phyloP scores from a whole-genome alignment of 2,888 invertebrate species.

The Harpalus rubripes region DNA sequence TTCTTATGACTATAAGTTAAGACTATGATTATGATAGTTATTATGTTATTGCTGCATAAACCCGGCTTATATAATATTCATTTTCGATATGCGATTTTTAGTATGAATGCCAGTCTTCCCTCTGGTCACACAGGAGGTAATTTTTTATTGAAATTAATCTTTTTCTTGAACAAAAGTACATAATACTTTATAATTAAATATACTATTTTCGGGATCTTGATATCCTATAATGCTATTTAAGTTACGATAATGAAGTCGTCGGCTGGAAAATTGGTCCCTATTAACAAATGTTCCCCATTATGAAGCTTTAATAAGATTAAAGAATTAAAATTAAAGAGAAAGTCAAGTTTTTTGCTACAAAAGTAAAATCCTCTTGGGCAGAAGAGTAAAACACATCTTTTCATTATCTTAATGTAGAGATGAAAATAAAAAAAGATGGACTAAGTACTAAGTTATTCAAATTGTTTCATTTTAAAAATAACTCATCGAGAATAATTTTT shows the following conservation, averaged over 20 bases:
- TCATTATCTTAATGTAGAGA: conserved; percentile 38
- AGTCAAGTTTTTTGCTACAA: conserved; percentile 16
- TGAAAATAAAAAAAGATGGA: conserved; percentile 12
- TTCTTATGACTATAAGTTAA: too few species aligned
- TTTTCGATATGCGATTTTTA: too few species aligned
- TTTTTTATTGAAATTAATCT: too few species aligned
- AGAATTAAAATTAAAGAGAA: conserved; percentile 24
- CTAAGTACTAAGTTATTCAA: conserved; percentile 18
- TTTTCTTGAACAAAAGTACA: too few species aligned
- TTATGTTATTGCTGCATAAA: too few species aligned
- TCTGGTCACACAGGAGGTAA: too few species aligned
- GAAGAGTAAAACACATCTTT: conserved; percentile 37
- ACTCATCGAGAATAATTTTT: conserved; percentile 16
- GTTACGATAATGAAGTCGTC: not conserved
- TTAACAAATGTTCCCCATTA: conserved; percentile 24
- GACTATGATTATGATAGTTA: too few species aligned
- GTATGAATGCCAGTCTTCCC: too few species aligned
- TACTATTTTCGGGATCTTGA: not conserved
- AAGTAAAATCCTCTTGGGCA: not conserved
- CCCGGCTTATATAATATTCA: too few species aligned
- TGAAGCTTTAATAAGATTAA: conserved; percentile 23
- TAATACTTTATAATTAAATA: too few species aligned
- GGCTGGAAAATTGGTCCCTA: not conserved
- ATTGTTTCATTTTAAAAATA: conserved; percentile 35
- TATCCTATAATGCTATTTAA: not conserved